These are phyloP conservation scores for Acronicta psi DNA, from an alignment of 2,888 invertebrate genomes.

Conservation along the genomic window DNA sequence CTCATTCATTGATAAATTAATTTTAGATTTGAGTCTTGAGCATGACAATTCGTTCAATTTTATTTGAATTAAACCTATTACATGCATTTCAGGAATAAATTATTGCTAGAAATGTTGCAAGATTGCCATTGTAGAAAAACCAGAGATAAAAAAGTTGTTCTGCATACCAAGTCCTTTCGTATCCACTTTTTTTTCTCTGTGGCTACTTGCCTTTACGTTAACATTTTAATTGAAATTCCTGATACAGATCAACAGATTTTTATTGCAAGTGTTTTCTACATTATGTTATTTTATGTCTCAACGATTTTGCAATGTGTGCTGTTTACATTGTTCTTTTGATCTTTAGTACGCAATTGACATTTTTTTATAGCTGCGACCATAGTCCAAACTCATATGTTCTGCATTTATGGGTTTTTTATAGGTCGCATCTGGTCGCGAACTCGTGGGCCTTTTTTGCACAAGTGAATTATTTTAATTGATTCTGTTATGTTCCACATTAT, in stretches of 20 bases:
- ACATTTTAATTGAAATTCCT: constrained; percentile 45
- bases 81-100: constrained; percentile 13
- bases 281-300: constrained; percentile 24
- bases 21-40: background rate
- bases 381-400: constrained; percentile 35
- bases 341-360: constrained; percentile 33
- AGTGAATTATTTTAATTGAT: constrained; percentile 28
- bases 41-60: constrained; percentile 1
- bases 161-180: constrained; percentile 28
- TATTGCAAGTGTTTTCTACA: constrained; percentile 28
- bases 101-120: constrained; percentile 5
- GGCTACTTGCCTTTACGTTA: constrained; percentile 24
- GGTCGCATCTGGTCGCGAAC: constrained; percentile 50
- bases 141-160: constrained; percentile 20
- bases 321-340: constrained; percentile 41
- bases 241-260: constrained; percentile 40
- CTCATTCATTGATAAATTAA: background rate
- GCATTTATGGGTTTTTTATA: constrained; percentile 40
- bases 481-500: constrained; percentile 6
- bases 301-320: constrained; percentile 34
- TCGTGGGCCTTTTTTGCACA: background rate
- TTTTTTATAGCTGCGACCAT: constrained; percentile 24
- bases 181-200: constrained; percentile 21
- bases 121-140: constrained; percentile 12
- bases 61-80: background rate